Evolutionary conservation across 2,888 invertebrate genomes (phyloP).

Genomic region (Nomada hirtipes): DNA sequence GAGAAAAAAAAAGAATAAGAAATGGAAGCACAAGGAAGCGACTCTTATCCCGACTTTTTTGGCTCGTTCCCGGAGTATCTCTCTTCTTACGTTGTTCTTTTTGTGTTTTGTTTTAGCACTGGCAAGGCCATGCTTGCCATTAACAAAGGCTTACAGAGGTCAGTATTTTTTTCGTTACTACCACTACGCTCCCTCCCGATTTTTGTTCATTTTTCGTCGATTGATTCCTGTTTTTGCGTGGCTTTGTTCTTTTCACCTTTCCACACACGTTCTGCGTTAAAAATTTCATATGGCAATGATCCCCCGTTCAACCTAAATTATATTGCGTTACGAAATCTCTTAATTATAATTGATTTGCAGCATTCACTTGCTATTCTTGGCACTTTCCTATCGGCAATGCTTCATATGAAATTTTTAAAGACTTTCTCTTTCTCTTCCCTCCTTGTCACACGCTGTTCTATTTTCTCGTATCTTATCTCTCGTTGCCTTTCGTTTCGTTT

Average conservation of each 20-base stretch:
- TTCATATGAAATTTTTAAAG: conserved; percentile 44
- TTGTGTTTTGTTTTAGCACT: conserved; percentile 89
- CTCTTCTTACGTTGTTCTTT: conserved; percentile 84
- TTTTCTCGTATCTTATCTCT: conserved; percentile 24
- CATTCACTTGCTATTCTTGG: neutral
- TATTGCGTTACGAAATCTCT: neutral
- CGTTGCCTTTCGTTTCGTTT: conserved; percentile 28
- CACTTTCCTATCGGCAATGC: neutral
- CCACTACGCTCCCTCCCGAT: conserved; percentile 68
- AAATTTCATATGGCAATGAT: conserved; percentile 32
- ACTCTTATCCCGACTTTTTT: conserved; percentile 69
- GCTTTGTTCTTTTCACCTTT: conserved; percentile 56
- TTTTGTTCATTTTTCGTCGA: conserved; percentile 39
- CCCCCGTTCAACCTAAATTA: too few species aligned
- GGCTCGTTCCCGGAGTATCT: conserved; percentile 76
- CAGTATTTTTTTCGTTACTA: conserved; percentile 86
- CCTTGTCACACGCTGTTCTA: conserved; percentile 37
- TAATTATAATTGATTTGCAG: too few species aligned
- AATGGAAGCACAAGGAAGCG: conserved; percentile 55
- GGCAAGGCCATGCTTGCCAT: conserved; percentile 94
- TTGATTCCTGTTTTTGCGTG: conserved; percentile 56
- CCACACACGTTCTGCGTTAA: conserved; percentile 30
- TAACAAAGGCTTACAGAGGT: conserved; percentile 94
- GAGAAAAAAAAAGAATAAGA: conserved; percentile 9
- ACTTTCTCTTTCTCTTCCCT: conserved; percentile 33